Percentiles rank a stretch among this genome's conserved stretches.
These are phyloP conservation scores for Hedychridium roseum DNA, from an alignment of 2,888 invertebrate genomes.

Conservation along the genomic window DNA sequence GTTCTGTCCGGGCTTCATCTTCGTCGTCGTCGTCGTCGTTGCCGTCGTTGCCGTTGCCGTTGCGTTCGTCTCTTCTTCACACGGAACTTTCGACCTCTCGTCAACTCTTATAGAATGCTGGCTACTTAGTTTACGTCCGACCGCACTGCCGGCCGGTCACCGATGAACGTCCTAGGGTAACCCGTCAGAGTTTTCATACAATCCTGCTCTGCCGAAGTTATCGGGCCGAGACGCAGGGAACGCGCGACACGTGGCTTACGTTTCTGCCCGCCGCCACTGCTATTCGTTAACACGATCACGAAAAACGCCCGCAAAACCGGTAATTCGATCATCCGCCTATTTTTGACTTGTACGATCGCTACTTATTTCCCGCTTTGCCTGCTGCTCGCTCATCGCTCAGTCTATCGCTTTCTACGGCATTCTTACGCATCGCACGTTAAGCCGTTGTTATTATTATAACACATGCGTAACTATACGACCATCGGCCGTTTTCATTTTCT, in stretches of 20 bases:
- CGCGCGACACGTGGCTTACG: slow-evolving; percentile 11
- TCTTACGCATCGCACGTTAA: too few species aligned
- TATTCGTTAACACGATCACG: not conserved
- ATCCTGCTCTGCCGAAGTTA: slow-evolving; percentile 1
- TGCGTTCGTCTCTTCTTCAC: too few species aligned
- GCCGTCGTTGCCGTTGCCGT: too few species aligned
- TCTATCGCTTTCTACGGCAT: too few species aligned
- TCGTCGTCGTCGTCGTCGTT: too few species aligned
- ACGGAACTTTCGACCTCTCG: too few species aligned
- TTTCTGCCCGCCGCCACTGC: not conserved
- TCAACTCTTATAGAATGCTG: not conserved
- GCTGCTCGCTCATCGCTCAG: too few species aligned
- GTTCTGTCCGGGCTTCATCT: too few species aligned
- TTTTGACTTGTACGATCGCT: too few species aligned
- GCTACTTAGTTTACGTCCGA: slow-evolving; percentile 33
- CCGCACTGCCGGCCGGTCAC: slow-evolving; percentile 29
- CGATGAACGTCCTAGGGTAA: too few species aligned
- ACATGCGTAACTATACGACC: not conserved
- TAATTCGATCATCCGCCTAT: not conserved
- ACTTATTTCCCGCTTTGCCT: too few species aligned
- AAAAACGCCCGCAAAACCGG: not conserved
- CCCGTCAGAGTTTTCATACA: too few species aligned
- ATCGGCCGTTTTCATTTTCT: not conserved
- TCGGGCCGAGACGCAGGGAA: slow-evolving; percentile 7
- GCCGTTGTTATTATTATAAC: not conserved